Percentiles rank a stretch among this genome's conserved stretches.
phyloP scores from a whole-genome alignment of 2,888 invertebrate species.

The Coelopa pilipes region DNA sequence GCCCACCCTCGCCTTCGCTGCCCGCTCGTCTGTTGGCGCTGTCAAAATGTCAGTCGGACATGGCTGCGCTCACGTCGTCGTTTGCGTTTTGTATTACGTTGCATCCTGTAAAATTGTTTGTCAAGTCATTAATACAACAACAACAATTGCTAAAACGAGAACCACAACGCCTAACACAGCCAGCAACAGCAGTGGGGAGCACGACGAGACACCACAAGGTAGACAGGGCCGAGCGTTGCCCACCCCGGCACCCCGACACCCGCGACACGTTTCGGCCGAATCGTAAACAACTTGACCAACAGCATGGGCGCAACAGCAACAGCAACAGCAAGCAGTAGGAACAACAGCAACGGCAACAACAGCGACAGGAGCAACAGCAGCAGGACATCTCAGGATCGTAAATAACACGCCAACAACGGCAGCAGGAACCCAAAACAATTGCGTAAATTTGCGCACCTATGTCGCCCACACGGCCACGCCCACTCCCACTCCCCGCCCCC shows the following conservation, averaged over 20 bases:
- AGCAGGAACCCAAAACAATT: slow-evolving; percentile 10
- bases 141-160: neutral
- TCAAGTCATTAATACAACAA: slow-evolving; percentile 20
- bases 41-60: slow-evolving; percentile 14
- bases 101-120: slow-evolving; percentile 14
- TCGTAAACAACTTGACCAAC: slow-evolving; percentile 12
- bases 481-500: neutral
- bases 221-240: too few species aligned
- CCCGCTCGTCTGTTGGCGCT: slow-evolving; percentile 1
- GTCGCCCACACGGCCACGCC: neutral
- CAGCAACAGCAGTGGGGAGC: too few species aligned
- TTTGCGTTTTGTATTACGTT: slow-evolving; percentile 19
- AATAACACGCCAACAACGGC: neutral
- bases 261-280: neutral
- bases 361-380: slow-evolving; percentile 7
- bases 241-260: too few species aligned
- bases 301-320: too few species aligned
- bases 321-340: neutral
- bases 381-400: too few species aligned
- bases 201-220: too few species aligned
- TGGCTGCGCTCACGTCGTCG: neutral
- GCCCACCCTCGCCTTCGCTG: too few species aligned
- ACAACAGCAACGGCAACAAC: neutral
- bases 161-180: neutral
- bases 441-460: slow-evolving; percentile 21